Base-by-base conservation (phyloP, 2,113 vertebrate species). In the Limnothrissa miodon region DNA sequence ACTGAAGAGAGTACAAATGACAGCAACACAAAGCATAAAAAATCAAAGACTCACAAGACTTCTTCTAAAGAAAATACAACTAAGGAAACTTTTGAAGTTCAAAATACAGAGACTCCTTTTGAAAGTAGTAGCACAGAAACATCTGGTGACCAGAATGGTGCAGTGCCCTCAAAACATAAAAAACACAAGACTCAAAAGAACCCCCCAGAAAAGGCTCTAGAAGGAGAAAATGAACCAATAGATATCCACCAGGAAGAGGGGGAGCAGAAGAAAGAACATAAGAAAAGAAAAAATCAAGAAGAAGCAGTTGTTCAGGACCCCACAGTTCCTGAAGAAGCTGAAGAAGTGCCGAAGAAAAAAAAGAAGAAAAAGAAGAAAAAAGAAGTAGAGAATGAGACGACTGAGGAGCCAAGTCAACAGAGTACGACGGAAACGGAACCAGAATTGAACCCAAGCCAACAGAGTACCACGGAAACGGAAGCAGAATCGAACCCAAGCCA, bases 1-100 rank as follows among this genome's bases (percentile, higher is more conserved):
- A 4, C n/a, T 13, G 70, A 80, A 66, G 13, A 4, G 23, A 81
- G 39, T 15, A n/a, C 9, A 4, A 25, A 0, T 36, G 36, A 74
- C 59, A 84, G 15, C 36, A 5, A 48, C 21, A 78, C n/a, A 39
- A 84, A 84, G 79, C 17, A 74, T 9, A 1, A 78, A 0, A 62
- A 56, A n/a, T 70, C 81, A 83, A 83, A 86, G 46, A 85, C 51
- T 0, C 80, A 74, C 15, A 74, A 74, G 33, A 36, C 66, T 11
- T 17, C 80, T 33, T 80, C 62, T 39, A 84, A 86, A 83, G 86
- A 86, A 29, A n/a, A 4, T 74, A 83, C 86, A 79, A 53, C 17
- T 33, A 86, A 86, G 42, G 80, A 53, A 7, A 7, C 15, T 11
- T 39, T 8, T 15, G 78, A 80, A 23, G 23, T 29, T 39, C 8